These are phyloP conservation scores for Pollenia amentaria DNA, from an alignment of 2,888 invertebrate genomes.

Conservation along the genomic window DNA sequence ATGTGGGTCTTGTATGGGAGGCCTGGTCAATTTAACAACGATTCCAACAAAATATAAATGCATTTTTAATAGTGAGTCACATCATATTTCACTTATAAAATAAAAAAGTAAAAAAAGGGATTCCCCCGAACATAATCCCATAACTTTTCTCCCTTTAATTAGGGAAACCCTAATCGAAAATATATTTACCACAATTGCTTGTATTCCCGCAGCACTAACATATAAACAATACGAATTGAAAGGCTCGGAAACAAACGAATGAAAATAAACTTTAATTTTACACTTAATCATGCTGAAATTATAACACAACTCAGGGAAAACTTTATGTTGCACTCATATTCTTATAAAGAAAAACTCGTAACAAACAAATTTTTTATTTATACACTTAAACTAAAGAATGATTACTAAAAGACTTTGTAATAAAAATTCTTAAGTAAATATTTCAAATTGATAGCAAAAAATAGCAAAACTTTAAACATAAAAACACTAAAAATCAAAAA, in stretches of 20 bases:
- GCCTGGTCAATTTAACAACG: too few species aligned
- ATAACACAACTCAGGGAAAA: constrained; percentile 21
- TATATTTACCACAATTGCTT: not conserved
- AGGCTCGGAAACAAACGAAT: not conserved
- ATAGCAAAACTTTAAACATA: not conserved
- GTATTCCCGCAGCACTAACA: not conserved
- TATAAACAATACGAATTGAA: not conserved
- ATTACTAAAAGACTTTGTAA: not conserved
- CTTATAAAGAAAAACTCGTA: not conserved
- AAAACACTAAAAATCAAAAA: constrained; percentile 10
- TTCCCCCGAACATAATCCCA: not conserved
- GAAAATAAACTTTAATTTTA: constrained; percentile 11
- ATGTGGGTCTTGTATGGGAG: too few species aligned
- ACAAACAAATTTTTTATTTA: too few species aligned
- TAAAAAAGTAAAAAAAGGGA: not conserved
- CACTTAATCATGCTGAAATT: constrained; percentile 41
- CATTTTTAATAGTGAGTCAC: too few species aligned
- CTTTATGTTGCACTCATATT: not conserved
- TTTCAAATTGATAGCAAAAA: too few species aligned
- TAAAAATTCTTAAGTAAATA: too few species aligned
- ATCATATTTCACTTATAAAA: not conserved
- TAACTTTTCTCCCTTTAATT: not conserved
- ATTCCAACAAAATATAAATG: too few species aligned
- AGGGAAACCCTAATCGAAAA: not conserved
- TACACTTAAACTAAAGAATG: not conserved